Evolutionary conservation across 2,797 vertebrate species (phyloP), one percentile per base, ranked within the genome.

Genomic region (Microchirus variegatus): DNA sequence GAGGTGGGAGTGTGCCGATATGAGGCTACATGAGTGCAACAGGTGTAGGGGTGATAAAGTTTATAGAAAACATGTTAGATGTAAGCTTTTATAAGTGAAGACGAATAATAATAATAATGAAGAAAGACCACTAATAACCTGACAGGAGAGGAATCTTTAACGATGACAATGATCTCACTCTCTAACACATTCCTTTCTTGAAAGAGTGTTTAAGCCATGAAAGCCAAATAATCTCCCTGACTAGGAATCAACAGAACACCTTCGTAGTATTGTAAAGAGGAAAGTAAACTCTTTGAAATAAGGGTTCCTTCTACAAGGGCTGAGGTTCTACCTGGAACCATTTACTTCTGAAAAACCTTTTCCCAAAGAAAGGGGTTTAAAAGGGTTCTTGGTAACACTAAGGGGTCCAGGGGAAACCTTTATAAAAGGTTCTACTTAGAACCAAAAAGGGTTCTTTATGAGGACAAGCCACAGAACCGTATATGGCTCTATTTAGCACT

Each of bases 1-100:
- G 43, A 59, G 56, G 45, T n/a, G 45, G 36, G 56, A 40, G 15
- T 40, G 45, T 48, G 35, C 47, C 18, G 19, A 41, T 42, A 17
- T 5, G 15, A 11, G 16, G 35, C 14, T 44, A 26, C 26, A 37
- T 14, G 16, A 47, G 14, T 19, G 35, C 3, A 47, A 59, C 14
- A 15, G 35, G 35, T 47, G 13, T 22, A 17, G 14, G 17, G 9
- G 16, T 38, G 35, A 48, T 19, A 12, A 38, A 14, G 37, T 59
- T 48, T 16, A 59, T n/a, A 59, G 18, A 40, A 8, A 17, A 9
- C 3, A 22, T 13, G 12, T 12, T 48, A 36, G 49, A 47, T 47
- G 18, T 9, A 13, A n/a, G 8, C 36, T 38, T 37, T 15, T 13
- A 1, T 9, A 36, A 22, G 10, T 22, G 44, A 9, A 9, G 1